Evolutionary conservation across 2,113 vertebrate genomes (phyloP), one percentile per base, ranked within the genome.

Genomic region (Takifugu bimaculatus): DNA sequence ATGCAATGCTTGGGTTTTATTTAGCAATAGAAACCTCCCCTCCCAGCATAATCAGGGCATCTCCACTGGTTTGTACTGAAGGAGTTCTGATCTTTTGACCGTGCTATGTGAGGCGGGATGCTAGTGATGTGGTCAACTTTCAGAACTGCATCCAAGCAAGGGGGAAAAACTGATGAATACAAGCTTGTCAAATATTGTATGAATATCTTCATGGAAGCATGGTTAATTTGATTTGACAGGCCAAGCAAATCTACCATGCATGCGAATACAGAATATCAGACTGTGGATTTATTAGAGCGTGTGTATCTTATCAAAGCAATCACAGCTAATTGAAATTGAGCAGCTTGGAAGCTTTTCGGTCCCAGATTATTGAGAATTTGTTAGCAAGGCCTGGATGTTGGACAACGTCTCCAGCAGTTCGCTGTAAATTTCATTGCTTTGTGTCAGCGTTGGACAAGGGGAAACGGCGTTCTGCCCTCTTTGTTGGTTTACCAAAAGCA

Each of bases 121-220:
- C 60, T 58, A 66, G 12, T 60, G 29, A 69, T 70, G 57, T 45
- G 15, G 54, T 70, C 35, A 15, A 53, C 57, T 39, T 42, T 57
- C 51, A 57, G 26, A 27, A 50, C 10, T 50, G 35, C 7, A 29
- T 64, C 64, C 50, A 72, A 26, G 14, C 26, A 35, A 26, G 35
- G 35, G 35, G 35, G 9, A 45, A 50, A 50, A 62, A 60, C 76
- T 79, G 60, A 75, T 74, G 53, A 79, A 72, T 63, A 60, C 54
- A 64, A 11, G 54, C 50, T 54, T 75, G 74, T 72, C 63, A 74
- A 63, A 76, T 59, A 62, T 59, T 55, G 67, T 81, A 74, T 67
- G 20, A 67, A 69, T 78, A 77, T 62, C 26, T 61, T 54, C 57
- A 61, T 63, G 3, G 61, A 86, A 76, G 67, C 55, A 35, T 11